A percentile compares a stretch with the other conserved stretches of the same genome.
Conservation (phyloP, 2,113 vertebrate species). For the Leucosticte australis region DNA sequence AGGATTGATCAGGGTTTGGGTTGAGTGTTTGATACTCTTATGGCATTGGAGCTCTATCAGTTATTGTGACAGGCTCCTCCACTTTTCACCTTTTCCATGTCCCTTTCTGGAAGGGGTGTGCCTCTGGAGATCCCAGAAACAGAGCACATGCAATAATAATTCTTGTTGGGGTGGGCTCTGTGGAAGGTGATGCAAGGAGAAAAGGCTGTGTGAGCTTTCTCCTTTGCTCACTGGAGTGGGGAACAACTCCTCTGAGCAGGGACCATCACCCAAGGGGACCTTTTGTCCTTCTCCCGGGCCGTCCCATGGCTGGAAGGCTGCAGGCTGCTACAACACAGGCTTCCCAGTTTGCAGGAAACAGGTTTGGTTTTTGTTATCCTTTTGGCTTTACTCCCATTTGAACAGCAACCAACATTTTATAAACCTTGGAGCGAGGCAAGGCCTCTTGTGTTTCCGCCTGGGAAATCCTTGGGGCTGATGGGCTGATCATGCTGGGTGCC, state of each 20-base stretch:
- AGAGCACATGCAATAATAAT: not conserved
- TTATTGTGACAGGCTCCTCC: not conserved
- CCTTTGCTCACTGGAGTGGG: fast-evolving
- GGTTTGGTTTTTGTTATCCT: conserved; percentile 54
- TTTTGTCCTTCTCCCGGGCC: not conserved
- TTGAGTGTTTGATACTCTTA: not conserved
- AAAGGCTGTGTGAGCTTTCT: not conserved
- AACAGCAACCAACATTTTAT: conserved; percentile 34
- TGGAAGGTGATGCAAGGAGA: not conserved
- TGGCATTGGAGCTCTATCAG: not conserved
- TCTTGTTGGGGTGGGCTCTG: not conserved
- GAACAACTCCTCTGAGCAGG: not conserved
- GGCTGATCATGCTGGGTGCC: not conserved
- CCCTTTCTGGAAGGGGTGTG: not conserved
- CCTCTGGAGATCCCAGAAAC: not conserved
- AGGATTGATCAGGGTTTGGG: not conserved
- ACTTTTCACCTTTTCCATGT: not conserved
- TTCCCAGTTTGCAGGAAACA: conserved; percentile 25
- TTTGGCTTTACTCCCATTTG: conserved; percentile 47
- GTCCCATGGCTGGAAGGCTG: not conserved
- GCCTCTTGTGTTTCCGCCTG: not conserved
- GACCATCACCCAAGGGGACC: not conserved
- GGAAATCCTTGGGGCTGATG: not conserved
- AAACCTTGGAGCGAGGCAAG: not conserved
- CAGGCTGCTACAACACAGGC: not conserved